Evolutionary conservation across 2,113 vertebrate species (phyloP).

Genomic region (Elephantulus edwardii): DNA sequence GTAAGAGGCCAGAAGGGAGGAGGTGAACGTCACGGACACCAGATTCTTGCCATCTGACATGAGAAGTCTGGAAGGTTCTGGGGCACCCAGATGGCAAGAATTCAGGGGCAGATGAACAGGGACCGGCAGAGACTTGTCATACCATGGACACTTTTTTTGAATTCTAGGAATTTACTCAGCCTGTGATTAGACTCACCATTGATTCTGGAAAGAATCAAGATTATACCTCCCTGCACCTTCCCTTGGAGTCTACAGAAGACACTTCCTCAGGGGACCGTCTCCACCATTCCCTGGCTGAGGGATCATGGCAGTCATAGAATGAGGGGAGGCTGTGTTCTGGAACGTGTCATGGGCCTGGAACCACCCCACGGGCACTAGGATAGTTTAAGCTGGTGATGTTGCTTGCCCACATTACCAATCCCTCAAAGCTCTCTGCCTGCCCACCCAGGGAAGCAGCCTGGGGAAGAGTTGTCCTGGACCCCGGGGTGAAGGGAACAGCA

Average conservation of each 20-base stretch:
- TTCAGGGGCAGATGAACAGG: no score
- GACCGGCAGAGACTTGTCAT: neutral
- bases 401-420: neutral
- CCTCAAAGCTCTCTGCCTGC: neutral
- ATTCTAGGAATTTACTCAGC: neutral
- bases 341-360: no score
- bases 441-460: neutral
- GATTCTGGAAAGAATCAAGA: neutral
- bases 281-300: neutral
- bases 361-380: neutral
- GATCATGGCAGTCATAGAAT: neutral
- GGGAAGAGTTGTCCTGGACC: no score
- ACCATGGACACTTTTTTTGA: neutral
- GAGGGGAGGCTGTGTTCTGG: neutral
- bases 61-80: neutral
- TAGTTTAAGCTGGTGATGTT: fast-evolving
- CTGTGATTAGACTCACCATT: neutral
- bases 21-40: neutral
- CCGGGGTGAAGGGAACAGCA: conserved; percentile 1
- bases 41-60: neutral
- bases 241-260: neutral
- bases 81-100: neutral
- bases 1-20: neutral
- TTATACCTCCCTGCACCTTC: neutral
- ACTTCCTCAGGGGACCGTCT: neutral